A percentile compares a stretch with the other conserved stretches of the same genome.
Conservation (phyloP, 2,888 invertebrate genomes). For the Andrena marginata region DNA sequence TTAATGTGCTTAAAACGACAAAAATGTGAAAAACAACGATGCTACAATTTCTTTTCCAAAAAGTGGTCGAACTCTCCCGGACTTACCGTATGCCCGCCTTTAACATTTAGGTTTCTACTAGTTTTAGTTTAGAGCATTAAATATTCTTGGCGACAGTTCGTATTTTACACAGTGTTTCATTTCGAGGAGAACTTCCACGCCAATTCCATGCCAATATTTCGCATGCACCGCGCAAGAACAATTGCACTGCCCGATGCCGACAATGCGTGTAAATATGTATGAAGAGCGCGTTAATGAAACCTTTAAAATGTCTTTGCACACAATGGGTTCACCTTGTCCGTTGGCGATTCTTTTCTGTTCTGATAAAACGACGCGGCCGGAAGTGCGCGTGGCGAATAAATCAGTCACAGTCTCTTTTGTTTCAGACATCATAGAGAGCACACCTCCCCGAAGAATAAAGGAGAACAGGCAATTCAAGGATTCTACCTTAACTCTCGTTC, state of each 20-base stretch:
- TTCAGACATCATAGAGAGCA: conserved; percentile 28
- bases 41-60: no score
- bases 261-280: conserved; percentile 28
- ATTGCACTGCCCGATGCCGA: background rate
- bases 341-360: conserved; percentile 29
- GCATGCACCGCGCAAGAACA: background rate
- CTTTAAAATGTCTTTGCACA: conserved; percentile 33
- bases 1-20: no score
- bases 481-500: no score
- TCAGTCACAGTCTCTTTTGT: conserved; percentile 52
- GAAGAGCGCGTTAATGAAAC: conserved; percentile 20
- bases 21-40: no score
- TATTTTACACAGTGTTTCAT: background rate
- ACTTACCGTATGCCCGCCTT: no score
- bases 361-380: conserved; percentile 40
- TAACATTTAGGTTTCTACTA: background rate
- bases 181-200: background rate
- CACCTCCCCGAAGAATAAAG: conserved; percentile 15
- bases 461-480: background rate
- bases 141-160: background rate
- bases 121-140: background rate
- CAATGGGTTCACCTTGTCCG: conserved; percentile 32
- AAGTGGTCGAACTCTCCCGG: no score
- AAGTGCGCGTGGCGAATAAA: conserved; percentile 41
- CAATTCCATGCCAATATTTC: background rate